Percentiles rank a stretch among this genome's conserved stretches.
These are phyloP conservation scores for Polydrusus cervinus DNA, from an alignment of 2,888 invertebrate genomes.

Conservation along the genomic window DNA sequence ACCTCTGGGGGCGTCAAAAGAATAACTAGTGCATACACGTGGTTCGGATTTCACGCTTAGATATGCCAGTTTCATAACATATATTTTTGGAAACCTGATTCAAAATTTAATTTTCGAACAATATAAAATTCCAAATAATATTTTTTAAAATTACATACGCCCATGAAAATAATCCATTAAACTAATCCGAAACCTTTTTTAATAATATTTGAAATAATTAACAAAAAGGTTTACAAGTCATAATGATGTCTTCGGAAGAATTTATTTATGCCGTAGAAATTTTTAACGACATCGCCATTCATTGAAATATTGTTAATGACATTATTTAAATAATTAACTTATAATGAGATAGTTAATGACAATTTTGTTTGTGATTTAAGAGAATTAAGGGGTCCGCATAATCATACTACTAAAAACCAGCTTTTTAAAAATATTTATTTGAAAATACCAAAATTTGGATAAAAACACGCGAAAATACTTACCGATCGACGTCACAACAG, in stretches of 20 bases:
- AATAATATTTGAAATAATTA: slow-evolving; percentile 20
- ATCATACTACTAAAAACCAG: background rate
- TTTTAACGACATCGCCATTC: slow-evolving; percentile 10
- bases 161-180: slow-evolving; percentile 5
- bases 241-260: background rate
- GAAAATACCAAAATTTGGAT: no score
- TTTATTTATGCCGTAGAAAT: slow-evolving; percentile 20
- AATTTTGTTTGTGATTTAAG: slow-evolving; percentile 13
- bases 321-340: slow-evolving; percentile 19
- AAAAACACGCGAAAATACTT: no score
- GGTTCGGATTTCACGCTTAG: no score
- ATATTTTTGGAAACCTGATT: no score
- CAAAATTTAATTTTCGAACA: no score
- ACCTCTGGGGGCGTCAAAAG: no score
- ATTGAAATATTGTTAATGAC: slow-evolving; percentile 2
- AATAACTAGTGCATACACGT: no score
- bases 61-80: no score
- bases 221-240: slow-evolving; percentile 21
- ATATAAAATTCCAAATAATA: no score
- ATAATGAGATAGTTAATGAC: slow-evolving; percentile 15
- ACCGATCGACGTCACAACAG: no score
- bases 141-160: background rate
- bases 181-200: slow-evolving; percentile 17
- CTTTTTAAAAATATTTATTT: no score
- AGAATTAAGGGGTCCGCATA: no score